Percentiles rank a stretch among this genome's conserved stretches.
phyloP scores from a whole-genome alignment of 1,140 invertebrate species.

The Drosophila nikananu region DNA sequence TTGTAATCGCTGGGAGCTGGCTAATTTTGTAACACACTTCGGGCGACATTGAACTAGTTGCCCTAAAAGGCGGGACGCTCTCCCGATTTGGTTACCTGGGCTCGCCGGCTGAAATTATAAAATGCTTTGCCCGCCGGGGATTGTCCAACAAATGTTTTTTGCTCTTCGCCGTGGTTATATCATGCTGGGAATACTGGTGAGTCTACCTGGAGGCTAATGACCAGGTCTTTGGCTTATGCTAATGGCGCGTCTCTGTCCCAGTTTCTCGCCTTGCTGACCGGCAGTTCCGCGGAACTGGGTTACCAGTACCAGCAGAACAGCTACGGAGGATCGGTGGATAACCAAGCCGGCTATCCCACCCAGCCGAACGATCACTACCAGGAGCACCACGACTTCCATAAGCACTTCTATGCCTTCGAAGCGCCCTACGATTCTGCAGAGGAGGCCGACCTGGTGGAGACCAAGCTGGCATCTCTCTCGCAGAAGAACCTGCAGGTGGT shows the following conservation, averaged over 20 bases:
- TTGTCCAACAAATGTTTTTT: slow-evolving; percentile 40
- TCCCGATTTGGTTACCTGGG: slow-evolving; percentile 37
- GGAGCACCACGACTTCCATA: slow-evolving; percentile 60
- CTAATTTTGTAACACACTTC: slow-evolving; percentile 39
- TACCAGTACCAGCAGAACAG: slow-evolving; percentile 60
- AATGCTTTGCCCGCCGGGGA: slow-evolving; percentile 31
- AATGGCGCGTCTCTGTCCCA: slow-evolving; percentile 10
- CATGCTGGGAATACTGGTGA: slow-evolving; percentile 68
- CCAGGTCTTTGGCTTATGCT: background rate
- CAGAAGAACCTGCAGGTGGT: slow-evolving; percentile 79
- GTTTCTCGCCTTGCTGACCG: slow-evolving; percentile 48
- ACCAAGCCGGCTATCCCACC: background rate
- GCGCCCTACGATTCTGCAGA: slow-evolving; percentile 66
- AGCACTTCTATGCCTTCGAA: slow-evolving; percentile 77
- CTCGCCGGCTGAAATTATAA: slow-evolving; percentile 57
- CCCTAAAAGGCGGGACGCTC: slow-evolving; percentile 48
- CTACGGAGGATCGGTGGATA: slow-evolving; percentile 3
- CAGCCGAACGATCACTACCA: slow-evolving; percentile 34
- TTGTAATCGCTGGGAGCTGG: slow-evolving; percentile 16
- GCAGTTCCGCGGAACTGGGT: slow-evolving; percentile 57
- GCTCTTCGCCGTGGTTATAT: slow-evolving; percentile 48
- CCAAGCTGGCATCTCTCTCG: slow-evolving; percentile 42
- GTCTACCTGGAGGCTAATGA: background rate
- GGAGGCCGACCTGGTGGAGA: slow-evolving; percentile 48
- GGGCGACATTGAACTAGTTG: slow-evolving; percentile 65